A percentile compares a stretch with the other conserved stretches of the same genome.
Conservation (phyloP, 2,797 vertebrate species). For the Lates japonicus region DNA sequence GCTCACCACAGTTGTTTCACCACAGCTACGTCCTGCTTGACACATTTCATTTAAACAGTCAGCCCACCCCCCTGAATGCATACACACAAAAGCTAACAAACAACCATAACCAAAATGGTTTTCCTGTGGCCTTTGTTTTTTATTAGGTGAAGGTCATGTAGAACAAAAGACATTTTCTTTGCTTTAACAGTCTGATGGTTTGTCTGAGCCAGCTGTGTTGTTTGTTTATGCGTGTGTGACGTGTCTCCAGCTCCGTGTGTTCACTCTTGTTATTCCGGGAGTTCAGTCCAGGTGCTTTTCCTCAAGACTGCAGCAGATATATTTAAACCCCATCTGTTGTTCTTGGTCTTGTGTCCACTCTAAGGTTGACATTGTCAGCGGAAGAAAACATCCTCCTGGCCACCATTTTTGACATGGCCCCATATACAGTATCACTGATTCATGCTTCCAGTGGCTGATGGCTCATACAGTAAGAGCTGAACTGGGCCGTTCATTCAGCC, state of each 20-base stretch:
- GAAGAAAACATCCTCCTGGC: background rate
- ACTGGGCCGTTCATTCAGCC: slow-evolving; percentile 29
- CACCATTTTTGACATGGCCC: slow-evolving; percentile 6
- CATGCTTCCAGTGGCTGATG: slow-evolving; percentile 27
- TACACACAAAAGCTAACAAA: background rate
- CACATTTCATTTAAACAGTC: background rate
- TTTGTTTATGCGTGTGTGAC: background rate
- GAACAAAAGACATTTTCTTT: slow-evolving; percentile 23
- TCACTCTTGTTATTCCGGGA: background rate
- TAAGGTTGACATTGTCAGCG: background rate
- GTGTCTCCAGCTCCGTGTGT: background rate
- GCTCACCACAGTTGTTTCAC: slow-evolving; percentile 13
- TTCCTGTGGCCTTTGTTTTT: slow-evolving; percentile 35
- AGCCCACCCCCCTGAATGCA: background rate
- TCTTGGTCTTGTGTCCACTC: background rate
- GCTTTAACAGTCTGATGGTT: background rate
- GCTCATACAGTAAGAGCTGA: slow-evolving; percentile 32
- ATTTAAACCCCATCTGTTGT: background rate
- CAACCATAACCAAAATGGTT: background rate
- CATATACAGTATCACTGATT: slow-evolving; percentile 29
- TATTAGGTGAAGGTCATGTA: slow-evolving; percentile 8
- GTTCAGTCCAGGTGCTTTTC: background rate
- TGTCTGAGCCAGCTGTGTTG: background rate
- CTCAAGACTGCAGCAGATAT: background rate
- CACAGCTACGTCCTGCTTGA: background rate